Conservation (phyloP, 2,888 invertebrate genomes). For the Athrips mouffetella region DNA sequence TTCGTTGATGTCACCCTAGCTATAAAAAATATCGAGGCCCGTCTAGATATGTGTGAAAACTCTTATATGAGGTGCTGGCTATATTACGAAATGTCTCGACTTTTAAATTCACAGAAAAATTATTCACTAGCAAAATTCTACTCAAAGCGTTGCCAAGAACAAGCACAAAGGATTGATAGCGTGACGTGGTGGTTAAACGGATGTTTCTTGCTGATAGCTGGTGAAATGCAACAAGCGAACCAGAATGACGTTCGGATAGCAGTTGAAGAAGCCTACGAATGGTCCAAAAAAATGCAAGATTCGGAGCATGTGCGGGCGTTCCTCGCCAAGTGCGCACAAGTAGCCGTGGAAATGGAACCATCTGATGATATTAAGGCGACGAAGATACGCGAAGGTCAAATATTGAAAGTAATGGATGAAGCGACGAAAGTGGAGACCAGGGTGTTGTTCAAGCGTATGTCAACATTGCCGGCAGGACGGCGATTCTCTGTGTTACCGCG, state of each 20-base stretch:
- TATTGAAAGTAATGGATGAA: slow-evolving; percentile 54
- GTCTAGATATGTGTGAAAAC: slow-evolving; percentile 57
- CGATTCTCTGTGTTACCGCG: slow-evolving; percentile 60
- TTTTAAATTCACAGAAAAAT: slow-evolving; percentile 63
- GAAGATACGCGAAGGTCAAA: slow-evolving; percentile 53
- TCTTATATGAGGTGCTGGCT: not conserved
- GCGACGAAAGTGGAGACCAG: slow-evolving; percentile 49
- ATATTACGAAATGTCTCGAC: slow-evolving; percentile 40
- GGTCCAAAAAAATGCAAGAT: slow-evolving; percentile 59
- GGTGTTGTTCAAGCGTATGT: slow-evolving; percentile 65
- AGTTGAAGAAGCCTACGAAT: slow-evolving; percentile 65
- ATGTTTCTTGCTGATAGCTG: slow-evolving; percentile 57
- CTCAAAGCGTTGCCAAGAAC: slow-evolving; percentile 64
- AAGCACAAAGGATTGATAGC: slow-evolving; percentile 57
- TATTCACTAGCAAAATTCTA: slow-evolving; percentile 68
- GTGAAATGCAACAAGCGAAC: slow-evolving; percentile 72
- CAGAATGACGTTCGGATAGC: slow-evolving; percentile 63
- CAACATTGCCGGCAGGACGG: slow-evolving; percentile 57
- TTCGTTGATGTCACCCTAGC: slow-evolving; percentile 63
- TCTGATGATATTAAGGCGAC: slow-evolving; percentile 63
- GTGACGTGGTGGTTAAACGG: slow-evolving; percentile 69
- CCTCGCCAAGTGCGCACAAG: slow-evolving; percentile 57
- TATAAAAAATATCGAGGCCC: slow-evolving; percentile 69
- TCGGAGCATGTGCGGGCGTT: slow-evolving; percentile 64
- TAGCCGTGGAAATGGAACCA: slow-evolving; percentile 50